These are phyloP conservation scores for Megaceryle torquata DNA, from an alignment of 2,113 vertebrate species.

Conservation along the genomic window DNA sequence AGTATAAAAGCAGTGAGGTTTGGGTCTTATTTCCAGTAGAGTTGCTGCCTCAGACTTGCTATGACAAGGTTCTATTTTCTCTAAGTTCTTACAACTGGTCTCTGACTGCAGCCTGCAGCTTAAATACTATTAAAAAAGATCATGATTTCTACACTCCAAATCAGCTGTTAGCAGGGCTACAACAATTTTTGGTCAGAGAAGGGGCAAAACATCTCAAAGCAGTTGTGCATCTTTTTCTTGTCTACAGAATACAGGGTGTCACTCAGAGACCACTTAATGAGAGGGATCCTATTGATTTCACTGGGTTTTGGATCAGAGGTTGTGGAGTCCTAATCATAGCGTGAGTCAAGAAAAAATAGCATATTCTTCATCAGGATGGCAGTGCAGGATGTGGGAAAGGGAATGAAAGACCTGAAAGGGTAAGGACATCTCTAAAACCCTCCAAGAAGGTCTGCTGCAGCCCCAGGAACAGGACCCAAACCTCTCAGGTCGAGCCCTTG, in stretches of 20 bases:
- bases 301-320: not conserved
- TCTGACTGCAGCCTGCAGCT: not conserved
- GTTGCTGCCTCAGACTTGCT: not conserved
- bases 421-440: not conserved
- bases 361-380: not conserved
- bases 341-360: not conserved
- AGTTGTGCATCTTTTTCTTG: not conserved
- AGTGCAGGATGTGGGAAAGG: not conserved
- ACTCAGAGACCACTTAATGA: not conserved
- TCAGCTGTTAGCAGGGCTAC: not conserved
- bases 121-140: slow-evolving; percentile 3
- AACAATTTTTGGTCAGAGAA: not conserved
- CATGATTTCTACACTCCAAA: not conserved
- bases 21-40: not conserved
- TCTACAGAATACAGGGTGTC: not conserved
- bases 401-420: not conserved
- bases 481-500: not conserved
- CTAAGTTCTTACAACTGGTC: not conserved
- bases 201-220: not conserved
- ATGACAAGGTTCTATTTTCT: not conserved
- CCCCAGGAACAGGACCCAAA: not conserved
- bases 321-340: not conserved
- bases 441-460: not conserved
- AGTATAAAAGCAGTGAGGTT: not conserved
- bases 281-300: not conserved